Percentiles rank a stretch among this genome's conserved stretches.
Evolutionary conservation across 2,797 vertebrate species (phyloP).

Genomic region (Argentina silus): DNA sequence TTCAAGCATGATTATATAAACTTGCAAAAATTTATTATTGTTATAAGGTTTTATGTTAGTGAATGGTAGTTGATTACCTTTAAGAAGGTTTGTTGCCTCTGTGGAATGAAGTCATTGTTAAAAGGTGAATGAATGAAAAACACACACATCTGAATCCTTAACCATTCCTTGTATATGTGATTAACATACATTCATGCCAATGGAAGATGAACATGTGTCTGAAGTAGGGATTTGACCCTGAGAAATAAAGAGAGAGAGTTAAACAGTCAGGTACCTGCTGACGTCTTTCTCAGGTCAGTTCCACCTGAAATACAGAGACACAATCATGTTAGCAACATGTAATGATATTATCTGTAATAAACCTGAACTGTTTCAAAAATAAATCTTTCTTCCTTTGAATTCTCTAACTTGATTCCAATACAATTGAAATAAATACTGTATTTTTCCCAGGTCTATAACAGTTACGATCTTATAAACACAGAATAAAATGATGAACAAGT

Average conservation of each 20-base stretch:
- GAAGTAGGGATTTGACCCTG: background rate
- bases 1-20: background rate
- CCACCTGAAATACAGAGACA: background rate
- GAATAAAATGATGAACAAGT: background rate
- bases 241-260: background rate
- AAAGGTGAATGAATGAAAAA: background rate
- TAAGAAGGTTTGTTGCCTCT: background rate
- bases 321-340: background rate
- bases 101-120: background rate
- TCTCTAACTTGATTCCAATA: no score
- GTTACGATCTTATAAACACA: background rate
- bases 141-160: no score
- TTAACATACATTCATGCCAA: no score
- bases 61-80: background rate
- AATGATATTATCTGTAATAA: no score
- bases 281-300: background rate
- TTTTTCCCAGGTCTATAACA: background rate
- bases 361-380: no score
- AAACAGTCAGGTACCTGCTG: background rate
- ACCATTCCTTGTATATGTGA: no score
- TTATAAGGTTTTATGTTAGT: background rate
- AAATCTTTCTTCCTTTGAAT: no score
- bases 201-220: background rate
- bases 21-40: background rate
- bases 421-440: no score